These are phyloP conservation scores for Campoplex nolae DNA, from an alignment of 2,888 invertebrate species.

Conservation along the genomic window DNA sequence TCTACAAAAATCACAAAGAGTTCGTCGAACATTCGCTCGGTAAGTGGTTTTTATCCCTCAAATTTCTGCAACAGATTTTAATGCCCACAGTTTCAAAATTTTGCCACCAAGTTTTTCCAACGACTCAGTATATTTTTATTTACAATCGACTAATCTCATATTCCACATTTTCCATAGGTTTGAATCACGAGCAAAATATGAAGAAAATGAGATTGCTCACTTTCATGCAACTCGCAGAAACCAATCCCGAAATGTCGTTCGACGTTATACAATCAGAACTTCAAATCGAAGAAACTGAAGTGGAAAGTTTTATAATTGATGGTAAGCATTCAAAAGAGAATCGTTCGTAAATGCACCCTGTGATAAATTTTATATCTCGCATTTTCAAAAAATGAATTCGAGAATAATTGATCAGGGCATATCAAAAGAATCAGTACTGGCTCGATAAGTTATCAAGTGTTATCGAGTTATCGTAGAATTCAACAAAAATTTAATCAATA, in stretches of 20 bases:
- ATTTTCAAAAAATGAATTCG: conserved; percentile 35
- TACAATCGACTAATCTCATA: neutral
- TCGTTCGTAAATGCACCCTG: conserved; percentile 21
- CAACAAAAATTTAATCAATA: conserved; percentile 71
- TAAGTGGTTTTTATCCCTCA: conserved; percentile 71
- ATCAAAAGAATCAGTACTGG: conserved; percentile 81
- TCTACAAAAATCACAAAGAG: conserved; percentile 96
- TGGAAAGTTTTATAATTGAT: conserved; percentile 99
- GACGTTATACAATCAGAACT: conserved; percentile 95
- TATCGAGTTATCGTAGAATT: conserved; percentile 80
- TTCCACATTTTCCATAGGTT: conserved; percentile 84
- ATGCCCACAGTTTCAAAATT: neutral
- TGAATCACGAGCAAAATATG: conserved; percentile 97
- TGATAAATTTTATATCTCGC: conserved; percentile 24
- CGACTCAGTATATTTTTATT: neutral
- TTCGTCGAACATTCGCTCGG: conserved; percentile 90
- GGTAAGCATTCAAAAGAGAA: conserved; percentile 85
- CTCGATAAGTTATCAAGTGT: conserved; percentile 73
- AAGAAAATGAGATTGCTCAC: conserved; percentile 98
- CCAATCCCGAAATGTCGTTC: conserved; percentile 96
- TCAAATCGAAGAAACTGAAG: conserved; percentile 94
- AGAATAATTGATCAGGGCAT: conserved; percentile 72
- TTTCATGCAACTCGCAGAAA: conserved; percentile 99
- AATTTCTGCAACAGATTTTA: conserved; percentile 13
- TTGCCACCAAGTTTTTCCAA: neutral